Evolutionary conservation across 1,140 invertebrate species (phyloP), one percentile per base, ranked within the genome.

Genomic region (Contarinia nasturtii): DNA sequence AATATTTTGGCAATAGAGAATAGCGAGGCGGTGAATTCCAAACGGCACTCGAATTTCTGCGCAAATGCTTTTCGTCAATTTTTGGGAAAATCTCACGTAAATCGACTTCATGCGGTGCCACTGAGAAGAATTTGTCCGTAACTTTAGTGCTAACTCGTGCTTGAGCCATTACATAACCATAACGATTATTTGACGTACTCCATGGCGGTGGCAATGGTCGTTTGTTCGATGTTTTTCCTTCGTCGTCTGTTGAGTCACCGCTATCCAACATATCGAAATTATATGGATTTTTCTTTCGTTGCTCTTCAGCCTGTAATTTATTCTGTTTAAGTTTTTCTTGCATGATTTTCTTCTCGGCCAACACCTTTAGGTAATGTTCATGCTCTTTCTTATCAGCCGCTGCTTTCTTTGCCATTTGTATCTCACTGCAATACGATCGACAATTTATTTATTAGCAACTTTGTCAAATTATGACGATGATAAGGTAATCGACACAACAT

Each of bases 41-140:
- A 33, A 76, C 67, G 18, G 76, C 76, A 53, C 77, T 80, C 1
- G 80, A 83, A 34, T 78, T 80, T 22, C 79, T 68, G 54, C 77
- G 73, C 46, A 82, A 64, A 45, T 71, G 68, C 27, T 59, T 65
- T 42, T 71, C 70, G 55, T 77, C 74, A 51, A 82, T 80, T 45
- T 62, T 64, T 15, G 74, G 69, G 61, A 82, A 82, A 21, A 83
- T 68, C 50, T 73, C 69, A 36, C 67, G 62, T 37, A 83, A 64
- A 68, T 83, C 74, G 1, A 76, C 74, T 1, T 70, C 73, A 51
- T 74, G 75, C 45, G 69, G 69, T 41, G 69, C 68, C n/a, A 73
- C 67, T 27, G 68, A 70, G 60, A 80, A 82, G 49, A 79, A 68
- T 38, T 57, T 65, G 51, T 75, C 72, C 33, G 77, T 60, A 41